These are phyloP conservation scores for Podarcis lilfordi DNA, from an alignment of 2,797 vertebrate genomes.

Conservation along the genomic window DNA sequence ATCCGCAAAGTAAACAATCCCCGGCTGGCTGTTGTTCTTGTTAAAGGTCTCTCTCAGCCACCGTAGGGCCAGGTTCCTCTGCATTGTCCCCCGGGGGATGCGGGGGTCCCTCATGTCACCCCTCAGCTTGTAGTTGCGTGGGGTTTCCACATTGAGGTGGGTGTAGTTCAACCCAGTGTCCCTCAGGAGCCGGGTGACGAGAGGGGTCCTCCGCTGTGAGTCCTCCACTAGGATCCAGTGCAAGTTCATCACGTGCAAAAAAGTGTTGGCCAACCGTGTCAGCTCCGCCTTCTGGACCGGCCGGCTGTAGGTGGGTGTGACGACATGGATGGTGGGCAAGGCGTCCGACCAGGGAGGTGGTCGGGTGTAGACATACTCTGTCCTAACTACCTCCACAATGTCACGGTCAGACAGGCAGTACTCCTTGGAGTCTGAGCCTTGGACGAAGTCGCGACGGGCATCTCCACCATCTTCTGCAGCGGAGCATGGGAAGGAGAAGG, in stretches of 20 bases:
- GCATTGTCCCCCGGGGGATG: slow-evolving; percentile 96
- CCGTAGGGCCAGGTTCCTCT: slow-evolving; percentile 93
- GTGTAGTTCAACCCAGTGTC: slow-evolving; percentile 97
- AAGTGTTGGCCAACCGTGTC: slow-evolving; percentile 92
- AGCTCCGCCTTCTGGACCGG: slow-evolving; percentile 97
- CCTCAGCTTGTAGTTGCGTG: slow-evolving; percentile 94
- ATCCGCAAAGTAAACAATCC: slow-evolving; percentile 94
- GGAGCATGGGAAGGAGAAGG: slow-evolving; percentile 53
- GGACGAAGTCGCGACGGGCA: slow-evolving; percentile 83
- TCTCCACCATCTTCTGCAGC: slow-evolving; percentile 90
- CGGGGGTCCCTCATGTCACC: slow-evolving; percentile 93
- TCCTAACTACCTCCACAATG: slow-evolving; percentile 98
- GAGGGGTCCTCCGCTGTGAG: slow-evolving; percentile 88
- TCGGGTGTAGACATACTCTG: slow-evolving; percentile 95
- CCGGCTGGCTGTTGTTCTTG: slow-evolving; percentile 89
- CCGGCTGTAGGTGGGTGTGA: slow-evolving; percentile 97
- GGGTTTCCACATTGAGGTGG: slow-evolving; percentile 96
- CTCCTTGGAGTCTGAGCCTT: slow-evolving; percentile 91
- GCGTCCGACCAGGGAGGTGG: slow-evolving; percentile 96
- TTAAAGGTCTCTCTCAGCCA: slow-evolving; percentile 96
- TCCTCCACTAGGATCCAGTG: slow-evolving; percentile 99
- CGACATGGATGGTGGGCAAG: slow-evolving; percentile 94
- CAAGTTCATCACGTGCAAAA: slow-evolving; percentile 94
- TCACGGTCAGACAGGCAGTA: slow-evolving; percentile 96
- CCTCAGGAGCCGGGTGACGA: slow-evolving; percentile 89